phyloP scores from a whole-genome alignment of 2,113 vertebrate species.

The Colius striatus region DNA sequence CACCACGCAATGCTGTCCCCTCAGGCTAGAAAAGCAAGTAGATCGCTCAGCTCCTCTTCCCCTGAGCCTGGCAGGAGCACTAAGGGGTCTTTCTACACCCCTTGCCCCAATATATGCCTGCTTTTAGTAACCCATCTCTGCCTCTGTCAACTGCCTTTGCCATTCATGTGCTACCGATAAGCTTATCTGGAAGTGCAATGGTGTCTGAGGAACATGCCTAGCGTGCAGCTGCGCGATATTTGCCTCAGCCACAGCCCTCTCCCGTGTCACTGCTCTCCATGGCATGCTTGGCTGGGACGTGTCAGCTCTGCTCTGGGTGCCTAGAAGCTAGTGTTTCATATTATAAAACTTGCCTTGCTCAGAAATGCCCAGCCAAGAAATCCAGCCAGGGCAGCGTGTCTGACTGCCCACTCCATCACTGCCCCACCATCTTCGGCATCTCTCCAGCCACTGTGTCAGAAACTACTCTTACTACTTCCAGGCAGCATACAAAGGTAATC shows the following conservation, averaged over 20 bases:
- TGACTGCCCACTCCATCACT: accelerated
- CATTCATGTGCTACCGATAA: accelerated
- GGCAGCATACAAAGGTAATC: background rate
- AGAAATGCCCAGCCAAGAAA: background rate
- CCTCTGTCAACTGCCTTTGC: background rate
- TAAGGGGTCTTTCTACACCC: background rate
- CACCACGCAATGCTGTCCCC: background rate
- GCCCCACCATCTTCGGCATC: accelerated
- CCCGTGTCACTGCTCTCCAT: accelerated
- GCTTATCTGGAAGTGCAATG: accelerated
- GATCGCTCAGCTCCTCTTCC: background rate
- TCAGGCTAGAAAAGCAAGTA: accelerated
- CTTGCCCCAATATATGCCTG: background rate
- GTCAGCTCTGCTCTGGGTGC: background rate
- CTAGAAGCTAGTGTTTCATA: accelerated
- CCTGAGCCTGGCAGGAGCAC: background rate
- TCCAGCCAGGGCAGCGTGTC: accelerated
- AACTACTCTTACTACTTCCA: background rate
- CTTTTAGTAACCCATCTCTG: background rate
- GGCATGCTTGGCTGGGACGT: accelerated
- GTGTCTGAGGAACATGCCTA: background rate
- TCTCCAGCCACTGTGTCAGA: background rate
- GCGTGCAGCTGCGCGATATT: accelerated
- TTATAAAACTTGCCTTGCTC: background rate
- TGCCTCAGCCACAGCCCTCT: background rate